phyloP scores from a whole-genome alignment of 2,888 invertebrate genomes.

The Mellilla xanthometata region DNA sequence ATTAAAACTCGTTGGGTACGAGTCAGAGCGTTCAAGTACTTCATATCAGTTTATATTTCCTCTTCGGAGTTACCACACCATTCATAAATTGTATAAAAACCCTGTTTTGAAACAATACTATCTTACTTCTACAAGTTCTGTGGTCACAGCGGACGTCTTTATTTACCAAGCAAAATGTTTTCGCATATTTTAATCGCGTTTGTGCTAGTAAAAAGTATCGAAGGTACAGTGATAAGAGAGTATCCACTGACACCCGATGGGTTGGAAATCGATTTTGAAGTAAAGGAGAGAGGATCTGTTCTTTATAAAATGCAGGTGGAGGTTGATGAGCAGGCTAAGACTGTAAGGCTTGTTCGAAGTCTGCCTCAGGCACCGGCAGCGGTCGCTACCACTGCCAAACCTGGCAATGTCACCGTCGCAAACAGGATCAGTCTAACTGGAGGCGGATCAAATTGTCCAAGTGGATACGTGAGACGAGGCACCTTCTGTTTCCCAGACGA shows the following conservation, averaged over 20 bases:
- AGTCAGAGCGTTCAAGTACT: no score
- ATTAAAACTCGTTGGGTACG: no score
- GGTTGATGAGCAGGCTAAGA: conserved; percentile 24
- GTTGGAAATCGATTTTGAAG: conserved; percentile 23
- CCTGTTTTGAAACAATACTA: no score
- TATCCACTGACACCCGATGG: conserved; percentile 26
- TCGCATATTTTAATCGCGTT: conserved; percentile 6
- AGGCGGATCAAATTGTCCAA: conserved; percentile 40
- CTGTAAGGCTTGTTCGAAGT: conserved; percentile 11
- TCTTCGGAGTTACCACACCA: no score
- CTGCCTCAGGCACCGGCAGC: neutral
- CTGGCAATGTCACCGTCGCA: conserved; percentile 24
- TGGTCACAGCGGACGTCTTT: neutral
- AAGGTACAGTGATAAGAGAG: conserved; percentile 11
- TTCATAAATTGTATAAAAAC: no score
- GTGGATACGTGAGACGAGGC: conserved; percentile 35
- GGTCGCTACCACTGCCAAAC: neutral
- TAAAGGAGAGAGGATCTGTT: conserved; percentile 21
- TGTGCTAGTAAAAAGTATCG: conserved; percentile 2
- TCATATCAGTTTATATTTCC: no score
- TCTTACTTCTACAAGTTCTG: no score
- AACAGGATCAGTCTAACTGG: conserved; percentile 31
- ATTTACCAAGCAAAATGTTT: conserved; percentile 7
- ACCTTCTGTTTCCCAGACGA: conserved; percentile 43
- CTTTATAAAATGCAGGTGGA: conserved; percentile 23